phyloP scores from a whole-genome alignment of 2,113 vertebrate species.

The Ia io region DNA sequence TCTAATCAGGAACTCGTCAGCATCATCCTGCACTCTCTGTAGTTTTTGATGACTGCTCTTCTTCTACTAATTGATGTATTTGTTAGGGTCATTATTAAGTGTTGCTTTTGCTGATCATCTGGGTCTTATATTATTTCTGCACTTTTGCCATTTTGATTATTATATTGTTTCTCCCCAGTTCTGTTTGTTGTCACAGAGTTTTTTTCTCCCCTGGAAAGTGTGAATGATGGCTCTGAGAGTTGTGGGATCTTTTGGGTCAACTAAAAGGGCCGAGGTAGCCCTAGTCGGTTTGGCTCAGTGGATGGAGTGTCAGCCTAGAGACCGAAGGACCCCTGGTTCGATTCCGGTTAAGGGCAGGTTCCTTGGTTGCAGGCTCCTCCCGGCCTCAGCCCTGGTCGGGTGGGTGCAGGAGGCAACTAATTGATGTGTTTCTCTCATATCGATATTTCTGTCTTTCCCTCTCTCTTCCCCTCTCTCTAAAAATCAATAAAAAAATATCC shows the following conservation, averaged over 20 bases:
- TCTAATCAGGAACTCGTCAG: slow-evolving; percentile 49
- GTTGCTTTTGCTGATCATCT: not conserved
- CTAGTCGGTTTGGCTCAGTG: too few relatives aligned
- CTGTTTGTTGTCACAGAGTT: not conserved
- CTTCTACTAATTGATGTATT: slow-evolving; percentile 44
- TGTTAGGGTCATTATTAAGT: slow-evolving; percentile 21
- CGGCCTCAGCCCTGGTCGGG: too few relatives aligned
- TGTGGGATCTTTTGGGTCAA: not conserved
- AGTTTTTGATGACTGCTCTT: slow-evolving; percentile 35
- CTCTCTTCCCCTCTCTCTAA: too few relatives aligned
- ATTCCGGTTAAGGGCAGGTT: too few relatives aligned
- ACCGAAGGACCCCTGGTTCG: too few relatives aligned
- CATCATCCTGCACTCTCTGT: slow-evolving; percentile 1
- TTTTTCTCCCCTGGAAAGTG: not conserved
- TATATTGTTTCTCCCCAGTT: slow-evolving; percentile 22
- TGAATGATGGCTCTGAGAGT: not conserved
- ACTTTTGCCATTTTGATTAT: not conserved
- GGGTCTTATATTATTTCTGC: not conserved
- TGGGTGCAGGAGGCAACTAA: too few relatives aligned
- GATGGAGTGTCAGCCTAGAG: too few relatives aligned
- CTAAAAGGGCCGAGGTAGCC: too few relatives aligned
- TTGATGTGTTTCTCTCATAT: too few relatives aligned
- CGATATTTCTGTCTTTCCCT: too few relatives aligned
- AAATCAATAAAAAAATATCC: too few relatives aligned
- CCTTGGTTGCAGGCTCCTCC: too few relatives aligned